These are phyloP conservation scores for Aulostomus chinensis DNA, from an alignment of 2,797 vertebrate species.

Conservation along the genomic window DNA sequence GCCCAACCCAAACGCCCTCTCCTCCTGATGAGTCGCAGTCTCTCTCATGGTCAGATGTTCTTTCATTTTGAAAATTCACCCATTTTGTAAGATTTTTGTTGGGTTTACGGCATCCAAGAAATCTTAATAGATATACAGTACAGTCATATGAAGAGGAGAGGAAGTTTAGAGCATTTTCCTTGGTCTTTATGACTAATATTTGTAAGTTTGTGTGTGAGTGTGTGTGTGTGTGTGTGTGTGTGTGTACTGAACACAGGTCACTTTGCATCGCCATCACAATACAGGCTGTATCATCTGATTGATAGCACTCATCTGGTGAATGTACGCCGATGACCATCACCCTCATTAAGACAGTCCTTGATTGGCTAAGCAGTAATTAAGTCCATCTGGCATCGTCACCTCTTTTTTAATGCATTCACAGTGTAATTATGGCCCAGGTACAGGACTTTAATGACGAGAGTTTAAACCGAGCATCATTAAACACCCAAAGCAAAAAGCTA, in stretches of 20 bases:
- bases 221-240: too few species aligned
- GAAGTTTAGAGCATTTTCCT: too few species aligned
- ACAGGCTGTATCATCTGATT: slow-evolving; percentile 69
- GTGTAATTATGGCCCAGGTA: slow-evolving; percentile 83
- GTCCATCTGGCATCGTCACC: slow-evolving; percentile 81
- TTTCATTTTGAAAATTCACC: too few species aligned
- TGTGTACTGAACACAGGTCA: too few species aligned
- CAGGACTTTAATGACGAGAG: slow-evolving; percentile 75
- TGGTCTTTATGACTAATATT: too few species aligned
- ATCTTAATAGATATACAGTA: too few species aligned
- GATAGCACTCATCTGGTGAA: slow-evolving; percentile 74
- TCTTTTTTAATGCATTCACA: slow-evolving; percentile 72
- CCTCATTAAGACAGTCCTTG: slow-evolving; percentile 80
- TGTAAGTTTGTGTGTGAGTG: too few species aligned
- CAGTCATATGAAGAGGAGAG: too few species aligned
- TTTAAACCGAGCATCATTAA: slow-evolving; percentile 81
- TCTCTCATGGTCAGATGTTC: slow-evolving; percentile 16
- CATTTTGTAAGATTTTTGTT: too few species aligned
- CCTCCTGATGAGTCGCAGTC: slow-evolving; percentile 9
- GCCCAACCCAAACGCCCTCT: neutral
- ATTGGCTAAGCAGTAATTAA: slow-evolving; percentile 81
- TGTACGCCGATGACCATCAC: slow-evolving; percentile 71
- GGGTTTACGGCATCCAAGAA: too few species aligned
- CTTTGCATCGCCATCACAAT: slow-evolving; percentile 61
- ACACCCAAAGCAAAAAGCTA: slow-evolving; percentile 84